Evolutionary conservation across 2,113 vertebrate species (phyloP).

Genomic region (Pogona vitticeps): DNA sequence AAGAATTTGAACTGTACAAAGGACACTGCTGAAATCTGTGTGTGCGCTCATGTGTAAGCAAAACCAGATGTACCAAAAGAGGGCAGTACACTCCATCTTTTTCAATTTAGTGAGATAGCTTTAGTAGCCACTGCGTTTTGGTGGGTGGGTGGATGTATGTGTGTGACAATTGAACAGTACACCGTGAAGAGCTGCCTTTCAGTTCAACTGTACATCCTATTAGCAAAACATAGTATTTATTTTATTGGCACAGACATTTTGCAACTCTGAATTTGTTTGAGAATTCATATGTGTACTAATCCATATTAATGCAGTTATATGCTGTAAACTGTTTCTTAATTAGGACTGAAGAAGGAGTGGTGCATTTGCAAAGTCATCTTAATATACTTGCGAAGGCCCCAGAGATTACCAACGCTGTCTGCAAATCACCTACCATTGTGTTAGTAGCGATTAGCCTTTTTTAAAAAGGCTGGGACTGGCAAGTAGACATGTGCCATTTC

Average conservation of each 20-base stretch:
- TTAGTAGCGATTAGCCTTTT: conserved; percentile 57
- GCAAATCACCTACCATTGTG: conserved; percentile 56
- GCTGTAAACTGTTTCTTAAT: conserved; percentile 57
- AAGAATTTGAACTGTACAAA: conserved; percentile 19
- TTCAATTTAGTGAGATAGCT: conserved; percentile 11
- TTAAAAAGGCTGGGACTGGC: conserved; percentile 29
- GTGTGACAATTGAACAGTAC: conserved; percentile 24
- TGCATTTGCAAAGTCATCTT: conserved; percentile 61
- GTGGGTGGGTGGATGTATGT: background rate
- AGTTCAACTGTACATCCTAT: conserved; percentile 33
- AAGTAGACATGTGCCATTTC: background rate
- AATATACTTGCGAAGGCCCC: conserved; percentile 56
- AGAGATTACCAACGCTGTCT: conserved; percentile 51
- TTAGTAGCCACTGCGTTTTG: background rate
- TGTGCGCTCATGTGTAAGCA: background rate
- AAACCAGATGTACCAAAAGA: conserved; percentile 4
- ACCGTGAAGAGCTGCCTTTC: conserved; percentile 5
- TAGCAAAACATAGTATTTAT: background rate
- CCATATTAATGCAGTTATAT: conserved; percentile 63
- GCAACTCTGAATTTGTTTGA: conserved; percentile 57
- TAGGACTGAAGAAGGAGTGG: conserved; percentile 52
- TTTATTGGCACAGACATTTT: conserved; percentile 40
- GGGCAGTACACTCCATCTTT: background rate
- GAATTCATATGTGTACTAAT: conserved; percentile 55
- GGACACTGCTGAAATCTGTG: background rate